Percentiles rank a stretch among this genome's conserved stretches.
phyloP scores from a whole-genome alignment of 2,888 invertebrate species.

The Lithophane socia region DNA sequence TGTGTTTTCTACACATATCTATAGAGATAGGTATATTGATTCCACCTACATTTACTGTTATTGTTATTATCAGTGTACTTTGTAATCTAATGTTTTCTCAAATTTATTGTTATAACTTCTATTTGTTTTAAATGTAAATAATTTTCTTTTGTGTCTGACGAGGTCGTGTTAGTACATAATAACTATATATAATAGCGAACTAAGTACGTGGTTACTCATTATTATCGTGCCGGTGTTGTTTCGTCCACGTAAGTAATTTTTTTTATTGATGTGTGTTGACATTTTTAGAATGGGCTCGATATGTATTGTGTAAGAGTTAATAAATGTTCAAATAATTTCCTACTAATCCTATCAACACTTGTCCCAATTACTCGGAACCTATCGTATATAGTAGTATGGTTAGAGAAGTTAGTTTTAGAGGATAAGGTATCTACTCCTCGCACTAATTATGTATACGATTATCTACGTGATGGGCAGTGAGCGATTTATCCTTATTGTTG shows the following conservation, averaged over 20 bases:
- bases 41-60: slow-evolving; percentile 17
- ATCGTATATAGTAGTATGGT: not conserved
- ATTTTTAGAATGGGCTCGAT: not conserved
- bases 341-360: too few species aligned
- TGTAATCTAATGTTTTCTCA: slow-evolving; percentile 7
- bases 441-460: not conserved
- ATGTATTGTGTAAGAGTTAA: too few species aligned
- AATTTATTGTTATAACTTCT: slow-evolving; percentile 15
- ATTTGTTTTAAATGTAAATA: slow-evolving; percentile 61
- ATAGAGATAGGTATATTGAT: slow-evolving; percentile 27
- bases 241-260: slow-evolving; percentile 39
- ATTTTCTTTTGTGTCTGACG: slow-evolving; percentile 63
- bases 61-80: slow-evolving; percentile 45
- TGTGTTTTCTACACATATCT: not conserved
- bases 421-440: not conserved
- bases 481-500: not conserved
- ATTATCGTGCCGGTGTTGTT: slow-evolving; percentile 23
- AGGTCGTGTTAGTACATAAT: slow-evolving; percentile 52
- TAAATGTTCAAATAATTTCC: too few species aligned
- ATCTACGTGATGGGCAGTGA: not conserved
- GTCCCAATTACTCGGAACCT: not conserved
- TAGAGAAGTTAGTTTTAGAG: not conserved
- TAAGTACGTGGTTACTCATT: slow-evolving; percentile 22
- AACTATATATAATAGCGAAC: slow-evolving; percentile 36
- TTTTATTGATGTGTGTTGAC: not conserved